Conservation (phyloP, 2,113 vertebrate genomes). For the Lasiurus cinereus region DNA sequence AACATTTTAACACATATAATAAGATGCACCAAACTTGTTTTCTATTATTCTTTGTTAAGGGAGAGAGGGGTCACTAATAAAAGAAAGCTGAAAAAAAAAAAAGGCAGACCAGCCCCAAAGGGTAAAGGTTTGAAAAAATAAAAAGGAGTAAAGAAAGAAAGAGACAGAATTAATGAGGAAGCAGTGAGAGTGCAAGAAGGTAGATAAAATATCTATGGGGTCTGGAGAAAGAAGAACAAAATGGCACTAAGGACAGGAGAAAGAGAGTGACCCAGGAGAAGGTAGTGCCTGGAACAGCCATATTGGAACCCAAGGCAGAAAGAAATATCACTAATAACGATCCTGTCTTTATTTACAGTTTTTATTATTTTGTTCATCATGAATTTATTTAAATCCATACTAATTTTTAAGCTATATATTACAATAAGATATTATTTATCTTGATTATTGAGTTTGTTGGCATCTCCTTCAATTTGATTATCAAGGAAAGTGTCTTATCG, state of each 20-base stretch:
- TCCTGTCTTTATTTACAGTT: background rate
- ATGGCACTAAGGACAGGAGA: rapidly evolving
- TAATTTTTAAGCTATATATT: background rate
- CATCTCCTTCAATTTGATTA: background rate
- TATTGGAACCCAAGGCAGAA: background rate
- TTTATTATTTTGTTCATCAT: background rate
- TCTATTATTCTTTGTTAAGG: background rate
- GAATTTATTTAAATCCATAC: background rate
- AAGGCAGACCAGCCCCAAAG: background rate
- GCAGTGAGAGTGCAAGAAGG: background rate
- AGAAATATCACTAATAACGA: too few species aligned
- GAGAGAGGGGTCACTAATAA: background rate
- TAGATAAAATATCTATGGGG: too few species aligned
- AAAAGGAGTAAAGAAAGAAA: background rate
- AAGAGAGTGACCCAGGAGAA: background rate
- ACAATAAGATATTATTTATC: background rate
- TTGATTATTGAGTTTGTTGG: background rate
- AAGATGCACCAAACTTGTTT: background rate
- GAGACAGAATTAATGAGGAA: background rate
- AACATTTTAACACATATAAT: background rate
- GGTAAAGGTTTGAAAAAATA: background rate
- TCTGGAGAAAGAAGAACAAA: too few species aligned
- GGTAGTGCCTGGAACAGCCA: background rate
- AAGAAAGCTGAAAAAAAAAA: background rate
- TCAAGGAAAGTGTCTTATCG: background rate